Percentiles rank a stretch among this genome's conserved stretches.
These are phyloP conservation scores for Microtus oregoni DNA, from an alignment of 2,113 vertebrate species.

Conservation along the genomic window DNA sequence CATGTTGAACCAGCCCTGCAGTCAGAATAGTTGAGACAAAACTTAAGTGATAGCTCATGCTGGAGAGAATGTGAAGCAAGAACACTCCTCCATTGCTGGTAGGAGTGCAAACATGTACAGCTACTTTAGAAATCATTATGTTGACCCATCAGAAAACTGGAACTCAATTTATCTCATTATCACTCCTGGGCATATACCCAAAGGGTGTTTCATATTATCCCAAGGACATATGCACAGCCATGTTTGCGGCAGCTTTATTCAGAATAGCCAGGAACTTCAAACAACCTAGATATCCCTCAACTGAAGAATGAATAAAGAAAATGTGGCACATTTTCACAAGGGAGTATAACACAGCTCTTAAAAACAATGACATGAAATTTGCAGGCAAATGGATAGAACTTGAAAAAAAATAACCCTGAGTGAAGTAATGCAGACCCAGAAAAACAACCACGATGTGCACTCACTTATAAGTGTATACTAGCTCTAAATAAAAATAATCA, in stretches of 20 bases:
- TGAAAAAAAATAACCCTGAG: not conserved
- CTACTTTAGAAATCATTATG: not conserved
- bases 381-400: not conserved
- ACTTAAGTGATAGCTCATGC: not conserved
- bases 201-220: not conserved
- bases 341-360: not conserved
- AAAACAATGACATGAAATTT: not conserved
- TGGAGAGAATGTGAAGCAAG: not conserved
- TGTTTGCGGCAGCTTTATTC: too few species aligned
- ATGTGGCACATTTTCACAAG: not conserved
- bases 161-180: not conserved
- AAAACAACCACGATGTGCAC: not conserved
- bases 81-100: not conserved
- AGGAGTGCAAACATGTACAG: not conserved
- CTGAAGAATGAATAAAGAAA: not conserved
- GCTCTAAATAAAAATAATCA: not conserved
- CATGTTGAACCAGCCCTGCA: too few species aligned
- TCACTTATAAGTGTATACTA: not conserved
- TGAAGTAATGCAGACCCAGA: not conserved
- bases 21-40: too few species aligned
- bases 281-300: not conserved
- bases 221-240: not conserved
- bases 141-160: not conserved
- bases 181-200: not conserved
- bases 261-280: not conserved